These are phyloP conservation scores for Bombycilla garrulus DNA, from an alignment of 2,113 vertebrate species.

Conservation along the genomic window DNA sequence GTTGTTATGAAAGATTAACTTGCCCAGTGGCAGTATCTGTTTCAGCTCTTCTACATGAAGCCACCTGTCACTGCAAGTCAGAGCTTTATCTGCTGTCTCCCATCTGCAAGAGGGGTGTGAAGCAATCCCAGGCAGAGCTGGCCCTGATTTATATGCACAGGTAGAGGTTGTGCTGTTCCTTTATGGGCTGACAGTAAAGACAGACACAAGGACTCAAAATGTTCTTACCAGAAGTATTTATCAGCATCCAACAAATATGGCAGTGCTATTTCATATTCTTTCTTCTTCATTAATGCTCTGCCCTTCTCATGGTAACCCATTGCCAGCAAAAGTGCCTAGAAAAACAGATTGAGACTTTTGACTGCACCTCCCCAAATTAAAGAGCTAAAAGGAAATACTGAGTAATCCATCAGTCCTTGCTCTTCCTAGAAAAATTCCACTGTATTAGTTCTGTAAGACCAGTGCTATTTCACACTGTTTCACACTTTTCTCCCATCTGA, in stretches of 20 bases:
- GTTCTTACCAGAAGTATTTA: conserved; percentile 86
- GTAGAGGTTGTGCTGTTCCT: background rate
- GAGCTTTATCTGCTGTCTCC: background rate
- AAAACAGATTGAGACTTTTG: background rate
- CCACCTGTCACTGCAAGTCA: conserved; percentile 16
- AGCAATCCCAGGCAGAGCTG: background rate
- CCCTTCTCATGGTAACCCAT: conserved; percentile 98
- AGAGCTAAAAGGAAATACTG: background rate
- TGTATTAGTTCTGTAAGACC: background rate
- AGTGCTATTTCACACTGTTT: background rate
- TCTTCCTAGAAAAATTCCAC: background rate
- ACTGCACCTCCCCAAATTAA: background rate
- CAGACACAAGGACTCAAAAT: background rate
- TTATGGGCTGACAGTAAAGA: background rate
- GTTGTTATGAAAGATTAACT: background rate
- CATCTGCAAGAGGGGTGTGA: background rate
- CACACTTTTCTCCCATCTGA: background rate
- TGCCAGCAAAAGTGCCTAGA: conserved; percentile 90
- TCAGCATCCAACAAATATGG: conserved; percentile 90
- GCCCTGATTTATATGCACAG: background rate
- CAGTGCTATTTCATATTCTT: conserved; percentile 85
- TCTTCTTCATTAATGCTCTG: conserved; percentile 92
- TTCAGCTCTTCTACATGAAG: background rate
- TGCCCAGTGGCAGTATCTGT: background rate
- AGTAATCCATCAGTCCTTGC: background rate